phyloP scores from a whole-genome alignment of 2,888 invertebrate genomes.

The Euplagia quadripunctaria region DNA sequence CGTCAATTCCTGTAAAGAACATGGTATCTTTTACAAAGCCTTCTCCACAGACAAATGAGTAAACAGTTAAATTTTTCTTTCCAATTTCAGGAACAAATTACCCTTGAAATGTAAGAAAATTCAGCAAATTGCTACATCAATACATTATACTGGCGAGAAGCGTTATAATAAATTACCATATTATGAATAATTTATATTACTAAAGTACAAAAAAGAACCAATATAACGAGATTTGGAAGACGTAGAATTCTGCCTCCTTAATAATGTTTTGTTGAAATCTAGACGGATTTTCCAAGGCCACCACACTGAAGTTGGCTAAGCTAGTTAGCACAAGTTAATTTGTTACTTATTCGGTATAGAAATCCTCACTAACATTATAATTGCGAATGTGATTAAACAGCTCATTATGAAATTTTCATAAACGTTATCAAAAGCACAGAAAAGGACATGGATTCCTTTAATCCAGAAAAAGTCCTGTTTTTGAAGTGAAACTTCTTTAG shows the following conservation, averaged over 20 bases:
- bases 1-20: too few relatives aligned
- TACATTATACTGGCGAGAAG: conserved; percentile 19
- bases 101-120: conserved; percentile 13
- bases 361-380: too few relatives aligned
- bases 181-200: conserved; percentile 18
- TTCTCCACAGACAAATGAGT: background rate
- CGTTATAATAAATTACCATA: conserved; percentile 33
- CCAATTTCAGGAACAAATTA: conserved; percentile 12
- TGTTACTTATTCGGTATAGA: too few relatives aligned
- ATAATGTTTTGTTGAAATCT: background rate
- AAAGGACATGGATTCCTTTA: too few relatives aligned
- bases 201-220: conserved; percentile 6
- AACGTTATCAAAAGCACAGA: too few relatives aligned
- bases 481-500: too few relatives aligned
- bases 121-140: conserved; percentile 33
- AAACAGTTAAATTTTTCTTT: background rate
- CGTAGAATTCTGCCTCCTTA: background rate
- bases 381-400: too few relatives aligned
- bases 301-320: background rate
- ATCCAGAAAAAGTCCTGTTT: too few relatives aligned
- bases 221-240: conserved; percentile 15
- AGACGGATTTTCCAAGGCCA: background rate
- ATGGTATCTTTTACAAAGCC: background rate
- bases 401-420: too few relatives aligned
- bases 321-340: too few relatives aligned